A percentile compares a stretch with the other conserved stretches of the same genome.
Evolutionary conservation across 1,140 invertebrate genomes (phyloP).

Genomic region (Wiebesia pumilae): DNA sequence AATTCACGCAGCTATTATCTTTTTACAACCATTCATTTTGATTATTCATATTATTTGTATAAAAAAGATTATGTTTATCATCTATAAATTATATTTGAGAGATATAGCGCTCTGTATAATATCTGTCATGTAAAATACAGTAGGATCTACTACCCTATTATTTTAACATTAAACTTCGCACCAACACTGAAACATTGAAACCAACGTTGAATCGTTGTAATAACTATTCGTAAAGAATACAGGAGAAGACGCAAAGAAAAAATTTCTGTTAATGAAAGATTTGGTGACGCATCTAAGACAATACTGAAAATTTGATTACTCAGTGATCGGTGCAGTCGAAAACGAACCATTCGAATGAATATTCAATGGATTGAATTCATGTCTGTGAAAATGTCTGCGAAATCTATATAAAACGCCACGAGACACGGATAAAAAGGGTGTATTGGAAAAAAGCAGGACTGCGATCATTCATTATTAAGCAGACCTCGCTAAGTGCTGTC

Average conservation of each 20-base stretch:
- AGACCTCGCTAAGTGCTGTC: not conserved
- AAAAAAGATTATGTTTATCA: too few relatives aligned
- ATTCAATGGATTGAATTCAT: not conserved
- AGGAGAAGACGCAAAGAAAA: not conserved
- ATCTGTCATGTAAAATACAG: too few relatives aligned
- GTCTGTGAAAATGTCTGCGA: slow-evolving; percentile 32
- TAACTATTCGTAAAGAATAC: not conserved
- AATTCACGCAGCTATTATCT: too few relatives aligned
- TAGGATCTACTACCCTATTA: too few relatives aligned
- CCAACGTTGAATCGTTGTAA: not conserved
- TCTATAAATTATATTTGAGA: too few relatives aligned
- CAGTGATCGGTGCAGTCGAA: not conserved
- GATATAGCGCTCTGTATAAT: too few relatives aligned
- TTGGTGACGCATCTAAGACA: not conserved
- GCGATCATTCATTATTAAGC: slow-evolving; percentile 38
- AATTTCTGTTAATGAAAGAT: not conserved
- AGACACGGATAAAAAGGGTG: not conserved
- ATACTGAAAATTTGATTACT: not conserved
- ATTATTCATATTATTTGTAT: too few relatives aligned
- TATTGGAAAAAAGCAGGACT: not conserved
- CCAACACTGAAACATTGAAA: too few relatives aligned
- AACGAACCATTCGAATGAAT: not conserved
- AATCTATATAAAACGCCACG: slow-evolving; percentile 43
- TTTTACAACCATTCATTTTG: too few relatives aligned
- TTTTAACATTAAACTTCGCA: too few relatives aligned